These are phyloP conservation scores for Agrochola litura DNA, from an alignment of 2,888 invertebrate species.

Conservation along the genomic window DNA sequence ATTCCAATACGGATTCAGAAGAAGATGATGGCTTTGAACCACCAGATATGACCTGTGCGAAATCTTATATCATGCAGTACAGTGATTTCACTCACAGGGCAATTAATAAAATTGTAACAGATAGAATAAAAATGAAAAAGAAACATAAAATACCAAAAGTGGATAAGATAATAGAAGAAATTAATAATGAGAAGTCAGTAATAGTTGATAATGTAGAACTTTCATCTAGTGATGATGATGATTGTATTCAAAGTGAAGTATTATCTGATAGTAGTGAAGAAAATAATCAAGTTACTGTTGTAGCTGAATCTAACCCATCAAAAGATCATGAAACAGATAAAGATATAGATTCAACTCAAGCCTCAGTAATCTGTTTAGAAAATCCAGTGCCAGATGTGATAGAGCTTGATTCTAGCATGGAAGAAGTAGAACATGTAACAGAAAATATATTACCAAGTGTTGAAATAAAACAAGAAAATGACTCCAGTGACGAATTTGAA, in stretches of 20 bases:
- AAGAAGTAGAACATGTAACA: slow-evolving; percentile 62
- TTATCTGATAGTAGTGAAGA: slow-evolving; percentile 71
- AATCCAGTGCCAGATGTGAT: slow-evolving; percentile 75
- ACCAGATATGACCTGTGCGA: slow-evolving; percentile 90
- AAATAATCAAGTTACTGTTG: slow-evolving; percentile 42
- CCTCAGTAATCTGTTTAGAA: slow-evolving; percentile 78
- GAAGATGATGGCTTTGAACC: slow-evolving; percentile 83
- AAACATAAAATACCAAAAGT: slow-evolving; percentile 74
- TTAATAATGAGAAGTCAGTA: slow-evolving; percentile 81
- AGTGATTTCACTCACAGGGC: slow-evolving; percentile 93
- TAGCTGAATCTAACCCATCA: slow-evolving; percentile 45
- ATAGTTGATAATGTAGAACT: slow-evolving; percentile 80
- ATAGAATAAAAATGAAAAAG: slow-evolving; percentile 70
- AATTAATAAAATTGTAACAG: slow-evolving; percentile 90
- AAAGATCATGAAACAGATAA: slow-evolving; percentile 48
- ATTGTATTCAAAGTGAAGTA: slow-evolving; percentile 72
- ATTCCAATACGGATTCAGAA: slow-evolving; percentile 82
- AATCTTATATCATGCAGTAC: slow-evolving; percentile 94
- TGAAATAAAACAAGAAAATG: slow-evolving; percentile 46
- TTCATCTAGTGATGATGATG: slow-evolving; percentile 85
- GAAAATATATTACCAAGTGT: slow-evolving; percentile 5
- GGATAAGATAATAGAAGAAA: slow-evolving; percentile 82
- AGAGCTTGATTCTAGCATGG: slow-evolving; percentile 76
- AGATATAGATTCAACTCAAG: slow-evolving; percentile 71
- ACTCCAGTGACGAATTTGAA: slow-evolving; percentile 51